A percentile compares a stretch with the other conserved stretches of the same genome.
These are phyloP conservation scores for Noctua janthe DNA, from an alignment of 2,888 invertebrate species.

Conservation along the genomic window DNA sequence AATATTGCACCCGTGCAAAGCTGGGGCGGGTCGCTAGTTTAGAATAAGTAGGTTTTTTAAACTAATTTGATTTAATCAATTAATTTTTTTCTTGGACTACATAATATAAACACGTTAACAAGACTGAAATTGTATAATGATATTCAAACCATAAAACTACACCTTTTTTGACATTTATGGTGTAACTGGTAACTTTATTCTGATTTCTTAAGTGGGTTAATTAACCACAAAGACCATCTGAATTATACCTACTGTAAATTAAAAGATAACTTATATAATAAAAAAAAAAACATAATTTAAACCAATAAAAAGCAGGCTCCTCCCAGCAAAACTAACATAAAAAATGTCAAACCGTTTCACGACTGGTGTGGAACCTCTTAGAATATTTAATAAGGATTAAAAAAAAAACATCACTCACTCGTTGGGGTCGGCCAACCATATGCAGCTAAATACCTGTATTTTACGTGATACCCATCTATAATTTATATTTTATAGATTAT, in stretches of 20 bases:
- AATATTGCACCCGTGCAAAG: no score
- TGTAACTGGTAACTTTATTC: background rate
- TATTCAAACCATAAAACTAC: conserved; percentile 1
- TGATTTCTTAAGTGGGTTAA: background rate
- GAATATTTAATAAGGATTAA: background rate
- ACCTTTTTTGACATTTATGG: conserved; percentile 2
- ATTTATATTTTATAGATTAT: no score
- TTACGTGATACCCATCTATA: no score
- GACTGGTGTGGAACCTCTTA: background rate
- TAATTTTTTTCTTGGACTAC: background rate
- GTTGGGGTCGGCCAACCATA: background rate
- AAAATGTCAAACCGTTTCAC: background rate
- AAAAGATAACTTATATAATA: background rate
- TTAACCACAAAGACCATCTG: background rate
- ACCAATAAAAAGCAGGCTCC: background rate
- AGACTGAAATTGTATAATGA: background rate
- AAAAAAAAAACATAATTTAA: background rate
- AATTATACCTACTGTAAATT: background rate
- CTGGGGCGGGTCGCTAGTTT: background rate
- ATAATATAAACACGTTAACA: background rate
- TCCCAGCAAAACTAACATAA: background rate
- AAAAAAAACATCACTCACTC: background rate
- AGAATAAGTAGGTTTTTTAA: background rate
- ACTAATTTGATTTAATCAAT: background rate
- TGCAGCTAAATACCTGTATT: background rate